phyloP scores from a whole-genome alignment of 2,888 invertebrate species.

The Mythimna albipuncta region DNA sequence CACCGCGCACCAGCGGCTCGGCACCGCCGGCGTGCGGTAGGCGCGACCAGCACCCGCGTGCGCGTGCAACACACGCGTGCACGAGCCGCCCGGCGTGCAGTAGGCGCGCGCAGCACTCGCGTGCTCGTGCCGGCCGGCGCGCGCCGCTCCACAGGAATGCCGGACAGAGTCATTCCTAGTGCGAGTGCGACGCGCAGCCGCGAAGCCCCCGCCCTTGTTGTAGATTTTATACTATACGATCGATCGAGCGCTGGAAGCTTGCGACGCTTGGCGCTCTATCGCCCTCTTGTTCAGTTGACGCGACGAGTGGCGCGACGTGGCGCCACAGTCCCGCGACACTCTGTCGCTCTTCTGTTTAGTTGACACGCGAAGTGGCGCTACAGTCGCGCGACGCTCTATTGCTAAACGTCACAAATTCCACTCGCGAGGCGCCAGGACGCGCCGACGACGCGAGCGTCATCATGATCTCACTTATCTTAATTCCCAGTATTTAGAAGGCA shows the following conservation, averaged over 20 bases:
- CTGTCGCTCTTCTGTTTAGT: slow-evolving; percentile 2
- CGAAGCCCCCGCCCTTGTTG: slow-evolving; percentile 57
- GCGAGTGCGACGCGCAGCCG: slow-evolving; percentile 41
- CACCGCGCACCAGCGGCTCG: slow-evolving; percentile 73
- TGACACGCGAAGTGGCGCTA: not conserved
- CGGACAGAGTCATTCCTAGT: slow-evolving; percentile 15
- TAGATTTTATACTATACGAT: slow-evolving; percentile 58
- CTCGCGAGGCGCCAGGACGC: slow-evolving; percentile 49
- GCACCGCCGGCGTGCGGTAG: slow-evolving; percentile 81
- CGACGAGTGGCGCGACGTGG: not conserved
- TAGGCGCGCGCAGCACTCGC: slow-evolving; percentile 51
- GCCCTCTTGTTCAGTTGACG: not conserved
- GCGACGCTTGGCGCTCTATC: slow-evolving; percentile 11
- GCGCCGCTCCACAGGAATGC: slow-evolving; percentile 42
- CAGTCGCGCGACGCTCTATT: slow-evolving; percentile 10
- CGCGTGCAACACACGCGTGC: slow-evolving; percentile 58
- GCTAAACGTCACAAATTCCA: slow-evolving; percentile 73
- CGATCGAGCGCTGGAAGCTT: slow-evolving; percentile 51
- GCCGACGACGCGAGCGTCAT: slow-evolving; percentile 45
- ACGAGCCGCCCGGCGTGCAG: slow-evolving; percentile 33
- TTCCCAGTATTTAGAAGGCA: slow-evolving; percentile 71
- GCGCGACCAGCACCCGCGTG: slow-evolving; percentile 46
- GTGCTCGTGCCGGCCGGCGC: too few relatives aligned
- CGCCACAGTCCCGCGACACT: not conserved
- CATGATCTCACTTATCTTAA: slow-evolving; percentile 79